Evolutionary conservation across 1,140 invertebrate genomes (phyloP).

Genomic region (Caenorhabditis briggsae): DNA sequence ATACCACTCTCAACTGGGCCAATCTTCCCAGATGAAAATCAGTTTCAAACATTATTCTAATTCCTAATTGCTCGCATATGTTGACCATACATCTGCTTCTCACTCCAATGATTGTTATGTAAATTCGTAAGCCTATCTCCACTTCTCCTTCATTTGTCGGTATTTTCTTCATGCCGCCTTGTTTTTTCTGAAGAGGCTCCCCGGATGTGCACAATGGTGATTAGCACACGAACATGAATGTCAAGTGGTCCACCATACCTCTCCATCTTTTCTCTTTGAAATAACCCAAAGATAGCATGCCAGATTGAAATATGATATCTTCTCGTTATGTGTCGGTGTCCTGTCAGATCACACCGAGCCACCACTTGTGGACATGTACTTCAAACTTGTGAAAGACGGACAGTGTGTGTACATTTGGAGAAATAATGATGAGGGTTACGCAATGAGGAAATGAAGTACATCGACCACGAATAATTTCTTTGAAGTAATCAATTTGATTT

Average conservation of each 20-base stretch:
- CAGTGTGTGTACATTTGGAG: conserved; percentile 1
- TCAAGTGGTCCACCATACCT: not conserved
- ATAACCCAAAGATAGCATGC: conserved; percentile 12
- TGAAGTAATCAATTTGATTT: too few species aligned
- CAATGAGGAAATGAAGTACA: conserved; percentile 10
- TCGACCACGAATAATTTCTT: too few species aligned
- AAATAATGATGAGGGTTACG: not conserved
- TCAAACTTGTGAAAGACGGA: conserved; percentile 30
- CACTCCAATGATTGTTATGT: conserved; percentile 19
- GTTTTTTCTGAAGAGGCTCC: not conserved
- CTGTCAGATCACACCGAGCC: conserved; percentile 14
- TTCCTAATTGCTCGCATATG: not conserved
- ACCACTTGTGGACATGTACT: not conserved
- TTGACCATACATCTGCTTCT: not conserved
- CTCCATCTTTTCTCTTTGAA: not conserved
- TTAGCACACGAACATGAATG: conserved; percentile 50
- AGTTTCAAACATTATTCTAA: not conserved
- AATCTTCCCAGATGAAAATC: not conserved
- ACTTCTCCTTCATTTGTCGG: not conserved
- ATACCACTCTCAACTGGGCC: too few species aligned
- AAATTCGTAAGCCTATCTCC: not conserved
- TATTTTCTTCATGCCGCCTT: not conserved
- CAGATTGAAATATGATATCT: conserved; percentile 36
- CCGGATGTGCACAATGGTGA: conserved; percentile 47
- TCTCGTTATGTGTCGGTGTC: conserved; percentile 9